Conservation (phyloP, 2,888 invertebrate species). For the Drosophila falleni region DNA sequence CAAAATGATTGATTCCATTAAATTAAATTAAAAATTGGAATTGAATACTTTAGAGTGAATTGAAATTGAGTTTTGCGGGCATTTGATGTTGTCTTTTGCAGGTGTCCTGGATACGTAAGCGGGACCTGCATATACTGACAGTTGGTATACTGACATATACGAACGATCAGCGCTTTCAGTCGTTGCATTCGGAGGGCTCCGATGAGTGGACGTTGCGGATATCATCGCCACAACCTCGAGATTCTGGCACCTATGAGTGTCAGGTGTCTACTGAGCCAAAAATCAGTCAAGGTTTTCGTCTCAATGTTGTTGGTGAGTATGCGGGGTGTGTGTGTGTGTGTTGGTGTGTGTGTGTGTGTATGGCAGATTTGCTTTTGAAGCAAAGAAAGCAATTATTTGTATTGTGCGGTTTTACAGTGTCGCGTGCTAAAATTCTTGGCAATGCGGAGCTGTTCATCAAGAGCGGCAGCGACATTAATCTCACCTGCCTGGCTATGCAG, state of each 20-base stretch:
- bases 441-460: conserved; percentile 95
- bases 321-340: conserved; percentile 2
- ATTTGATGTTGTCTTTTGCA: conserved; percentile 23
- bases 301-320: conserved; percentile 90
- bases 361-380: conserved; percentile 30
- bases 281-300: conserved; percentile 90
- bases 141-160: conserved; percentile 91
- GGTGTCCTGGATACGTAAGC: conserved; percentile 92
- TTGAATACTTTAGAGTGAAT: not conserved
- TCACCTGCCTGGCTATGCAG: conserved; percentile 95
- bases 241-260: conserved; percentile 91
- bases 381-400: conserved; percentile 62
- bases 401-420: conserved; percentile 88
- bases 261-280: conserved; percentile 92
- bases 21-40: not conserved
- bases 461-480: conserved; percentile 96
- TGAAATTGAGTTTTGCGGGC: conserved; percentile 7
- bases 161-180: conserved; percentile 91
- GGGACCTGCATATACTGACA: conserved; percentile 92
- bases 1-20: not conserved
- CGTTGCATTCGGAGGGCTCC: conserved; percentile 89
- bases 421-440: conserved; percentile 95
- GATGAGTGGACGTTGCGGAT: conserved; percentile 91
- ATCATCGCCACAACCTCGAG: conserved; percentile 89
- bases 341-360: conserved; percentile 10